Percentiles rank a stretch among this genome's conserved stretches.
These are phyloP conservation scores for Drosophila trapezifrons DNA, from an alignment of 1,140 invertebrate species.

Conservation along the genomic window DNA sequence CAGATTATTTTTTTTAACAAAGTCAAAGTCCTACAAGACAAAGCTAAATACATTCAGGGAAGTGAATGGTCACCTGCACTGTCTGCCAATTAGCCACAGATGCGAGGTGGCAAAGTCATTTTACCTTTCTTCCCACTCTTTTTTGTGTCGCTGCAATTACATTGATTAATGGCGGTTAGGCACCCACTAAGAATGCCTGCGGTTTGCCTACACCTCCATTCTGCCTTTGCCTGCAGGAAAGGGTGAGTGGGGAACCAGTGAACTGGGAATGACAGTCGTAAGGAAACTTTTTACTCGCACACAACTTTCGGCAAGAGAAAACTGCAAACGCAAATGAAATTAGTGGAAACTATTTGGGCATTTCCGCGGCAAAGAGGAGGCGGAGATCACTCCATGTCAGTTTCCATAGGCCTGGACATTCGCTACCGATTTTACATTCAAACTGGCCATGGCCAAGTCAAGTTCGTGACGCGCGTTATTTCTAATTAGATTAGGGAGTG, in stretches of 20 bases:
- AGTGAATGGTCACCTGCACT: constrained; percentile 14
- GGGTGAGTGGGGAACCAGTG: constrained; percentile 7
- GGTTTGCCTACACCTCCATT: constrained; percentile 6
- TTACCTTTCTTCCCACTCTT: constrained; percentile 18
- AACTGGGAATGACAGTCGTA: constrained; percentile 44
- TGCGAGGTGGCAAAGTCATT: neutral
- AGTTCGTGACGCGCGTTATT: constrained; percentile 79
- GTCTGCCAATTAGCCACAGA: constrained; percentile 34
- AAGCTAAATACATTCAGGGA: no score
- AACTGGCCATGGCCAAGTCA: constrained; percentile 52
- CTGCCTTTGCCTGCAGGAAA: neutral
- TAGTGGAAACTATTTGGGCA: constrained; percentile 75
- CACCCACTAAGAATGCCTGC: constrained; percentile 55
- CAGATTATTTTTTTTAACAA: no score
- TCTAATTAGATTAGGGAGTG: constrained; percentile 72
- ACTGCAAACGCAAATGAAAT: constrained; percentile 79
- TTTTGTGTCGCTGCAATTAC: constrained; percentile 66
- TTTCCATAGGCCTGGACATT: constrained; percentile 38
- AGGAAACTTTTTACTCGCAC: constrained; percentile 43
- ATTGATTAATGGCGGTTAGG: constrained; percentile 75
- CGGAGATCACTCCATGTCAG: neutral
- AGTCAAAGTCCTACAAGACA: no score
- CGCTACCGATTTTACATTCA: constrained; percentile 26
- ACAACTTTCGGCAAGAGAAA: constrained; percentile 60
- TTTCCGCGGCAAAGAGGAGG: constrained; percentile 32